Evolutionary conservation across 2,113 vertebrate genomes (phyloP).

Genomic region (Scophthalmus maximus): DNA sequence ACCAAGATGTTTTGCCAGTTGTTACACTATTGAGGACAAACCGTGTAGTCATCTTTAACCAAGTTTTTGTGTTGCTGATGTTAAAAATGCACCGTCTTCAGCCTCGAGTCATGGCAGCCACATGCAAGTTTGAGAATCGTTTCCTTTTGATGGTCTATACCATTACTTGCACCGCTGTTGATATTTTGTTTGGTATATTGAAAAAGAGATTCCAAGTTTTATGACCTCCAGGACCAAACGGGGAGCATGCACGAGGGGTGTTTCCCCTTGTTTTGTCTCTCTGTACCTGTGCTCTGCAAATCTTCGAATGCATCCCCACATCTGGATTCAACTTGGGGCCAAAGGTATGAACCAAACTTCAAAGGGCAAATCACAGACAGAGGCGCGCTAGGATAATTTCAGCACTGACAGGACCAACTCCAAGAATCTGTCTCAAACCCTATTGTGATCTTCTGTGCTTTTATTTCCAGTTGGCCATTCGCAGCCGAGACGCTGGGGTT

Average conservation of each 20-base stretch:
- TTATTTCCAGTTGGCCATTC: conserved; percentile 26
- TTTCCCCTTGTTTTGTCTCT: not conserved
- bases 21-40: not conserved
- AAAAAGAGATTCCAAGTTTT: conserved; percentile 4
- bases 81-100: not conserved
- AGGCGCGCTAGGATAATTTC: conserved; percentile 45
- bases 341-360: conserved; percentile 67
- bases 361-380: conserved; percentile 63
- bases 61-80: conserved; percentile 3
- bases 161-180: not conserved
- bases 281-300: conserved; percentile 43
- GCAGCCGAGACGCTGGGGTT: conserved; percentile 8
- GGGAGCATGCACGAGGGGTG: not conserved
- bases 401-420: conserved; percentile 45
- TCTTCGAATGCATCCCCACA: conserved; percentile 63
- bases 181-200: conserved; percentile 6
- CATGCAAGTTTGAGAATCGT: not conserved
- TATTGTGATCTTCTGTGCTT: conserved; percentile 53
- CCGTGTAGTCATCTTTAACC: not conserved
- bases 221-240: not conserved
- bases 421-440: conserved; percentile 67
- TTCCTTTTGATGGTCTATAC: conserved; percentile 1
- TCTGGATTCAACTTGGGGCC: conserved; percentile 75
- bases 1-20: not conserved
- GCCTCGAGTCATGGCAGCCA: not conserved